Conservation (phyloP, 2,797 vertebrate species). For the Ctenopoma kingsleyae region DNA sequence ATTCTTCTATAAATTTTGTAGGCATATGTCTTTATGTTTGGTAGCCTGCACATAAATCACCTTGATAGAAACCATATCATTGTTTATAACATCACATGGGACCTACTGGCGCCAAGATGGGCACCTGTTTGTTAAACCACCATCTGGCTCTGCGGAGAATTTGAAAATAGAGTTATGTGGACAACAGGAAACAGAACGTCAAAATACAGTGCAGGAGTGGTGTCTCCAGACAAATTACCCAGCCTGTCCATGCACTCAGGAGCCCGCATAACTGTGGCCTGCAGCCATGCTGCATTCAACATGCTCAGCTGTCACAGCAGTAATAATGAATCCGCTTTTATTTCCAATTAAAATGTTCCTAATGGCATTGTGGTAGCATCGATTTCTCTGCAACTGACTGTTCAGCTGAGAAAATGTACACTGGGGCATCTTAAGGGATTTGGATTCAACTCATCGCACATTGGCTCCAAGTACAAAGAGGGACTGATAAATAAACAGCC, state of each 20-base stretch:
- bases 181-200: conserved; percentile 18
- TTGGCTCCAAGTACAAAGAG: conserved; percentile 49
- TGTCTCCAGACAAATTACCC: conserved; percentile 45
- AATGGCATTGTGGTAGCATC: conserved; percentile 61
- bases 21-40: background rate
- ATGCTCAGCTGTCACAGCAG: conserved; percentile 62
- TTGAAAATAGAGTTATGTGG: conserved; percentile 16
- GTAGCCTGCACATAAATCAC: background rate
- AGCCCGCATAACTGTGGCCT: conserved; percentile 11
- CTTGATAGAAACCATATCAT: background rate
- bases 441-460: conserved; percentile 52
- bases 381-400: conserved; percentile 66
- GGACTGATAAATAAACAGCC: conserved; percentile 66
- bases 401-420: conserved; percentile 52
- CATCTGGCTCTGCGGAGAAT: conserved; percentile 28
- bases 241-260: conserved; percentile 28
- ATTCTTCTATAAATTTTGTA: background rate
- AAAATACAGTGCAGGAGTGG: conserved; percentile 8
- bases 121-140: conserved; percentile 26
- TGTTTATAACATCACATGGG: background rate
- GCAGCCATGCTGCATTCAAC: conserved; percentile 31
- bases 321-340: conserved; percentile 76
- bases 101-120: background rate
- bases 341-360: conserved; percentile 80
- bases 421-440: conserved; percentile 45